Evolutionary conservation across 1,140 invertebrate species (phyloP), one percentile per base, ranked within the genome.

Genomic region (Proctacanthus coquilletti): DNA sequence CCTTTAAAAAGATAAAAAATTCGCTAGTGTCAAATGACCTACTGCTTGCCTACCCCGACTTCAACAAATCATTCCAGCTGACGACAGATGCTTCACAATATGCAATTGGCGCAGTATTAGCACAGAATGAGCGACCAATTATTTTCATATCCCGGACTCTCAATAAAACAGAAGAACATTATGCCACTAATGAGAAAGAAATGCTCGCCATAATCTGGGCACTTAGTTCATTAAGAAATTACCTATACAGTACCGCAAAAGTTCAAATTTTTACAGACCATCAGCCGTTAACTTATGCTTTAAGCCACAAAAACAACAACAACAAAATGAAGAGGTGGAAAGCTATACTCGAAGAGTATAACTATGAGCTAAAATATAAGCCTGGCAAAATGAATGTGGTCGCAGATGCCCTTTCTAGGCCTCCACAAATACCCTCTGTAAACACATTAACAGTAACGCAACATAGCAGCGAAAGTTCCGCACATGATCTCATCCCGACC

Each of bases 21-120:
- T 33, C 31, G 9, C 31, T 33, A 11, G 15, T 33, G 8, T 33
- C 31, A 6, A 14, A 33, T 11, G 31, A 33, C 31, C 6, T 33
- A 15, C 6, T 15, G 15, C 10, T 64, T 1, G 48, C 56, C 36
- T 45, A 50, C 14, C 45, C 47, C 10, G 21, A 60, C n/a, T 46
- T 41, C 21, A 18, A 32, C 13, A 21, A 44, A 21, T 41, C 40
- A 15, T 49, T 54, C 10, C 27, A 46, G 5, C 47, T 11, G 6
- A 49, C 48, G 3, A 58, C 47, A 2, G 45, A 48, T 23, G 42
- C 25, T 9, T 36, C 29, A 9, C 30, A 36, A 15, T 15, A 36
- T 21, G 46, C 46, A 1, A 14, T 47, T 13, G 44, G 41, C 15
- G 42, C 43, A 19, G 25, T 45, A 6, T 34, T 55, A 1, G 42